Base-by-base conservation (phyloP, 2,888 invertebrate species). In the Prosopocoilus inquinatus region DNA sequence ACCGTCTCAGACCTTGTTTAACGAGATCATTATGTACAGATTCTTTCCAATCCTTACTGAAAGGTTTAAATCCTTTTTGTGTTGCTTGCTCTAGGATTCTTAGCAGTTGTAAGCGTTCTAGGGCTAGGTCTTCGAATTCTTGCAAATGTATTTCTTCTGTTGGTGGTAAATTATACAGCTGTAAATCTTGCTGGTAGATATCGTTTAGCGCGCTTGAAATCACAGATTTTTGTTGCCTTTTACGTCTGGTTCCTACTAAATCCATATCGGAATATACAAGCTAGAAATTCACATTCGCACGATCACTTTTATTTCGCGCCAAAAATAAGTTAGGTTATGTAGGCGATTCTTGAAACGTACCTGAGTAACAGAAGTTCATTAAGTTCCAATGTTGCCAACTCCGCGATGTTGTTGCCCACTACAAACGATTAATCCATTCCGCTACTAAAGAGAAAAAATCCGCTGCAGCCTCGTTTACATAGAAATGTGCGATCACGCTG, bases 41-140 rank as follows among this genome's bases (percentile, higher is more conserved):
- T 47, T 81, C 80, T 61, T 82, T 85, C 83, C 87, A 89, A 61
- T 89, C 90, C 7, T 87, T 84, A 0, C 84, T 84, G 64, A 80
- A 81, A 20, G 82, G 67, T 60, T 85, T 84, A 28, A 85, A 75
- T 35, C 84, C 84, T 72, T 85, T 85, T 33, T 82, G 81, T 35
- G 84, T 84, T 3, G 89, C 87, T 56, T 88, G 84, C 67, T 94
- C 92, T 46, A 95, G 79, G 54, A 85, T 84, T 64, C 93, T 83
- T 44, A 96, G 75, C 58, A 93, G 83, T 75, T 88, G 87, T 12
- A 95, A 77, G 64, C 95, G 82, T 72, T 96, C 94, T 46, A 93
- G 74, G 2, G 95, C 93, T 64, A 92, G 81, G 45, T 89, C 87
- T 80, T 96, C 93, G 76, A 96, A 95, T 75, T 95, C 94, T 59